Percentiles rank a stretch among this genome's conserved stretches.
phyloP scores from a whole-genome alignment of 2,113 vertebrate species.

The Sylvia atricapilla region DNA sequence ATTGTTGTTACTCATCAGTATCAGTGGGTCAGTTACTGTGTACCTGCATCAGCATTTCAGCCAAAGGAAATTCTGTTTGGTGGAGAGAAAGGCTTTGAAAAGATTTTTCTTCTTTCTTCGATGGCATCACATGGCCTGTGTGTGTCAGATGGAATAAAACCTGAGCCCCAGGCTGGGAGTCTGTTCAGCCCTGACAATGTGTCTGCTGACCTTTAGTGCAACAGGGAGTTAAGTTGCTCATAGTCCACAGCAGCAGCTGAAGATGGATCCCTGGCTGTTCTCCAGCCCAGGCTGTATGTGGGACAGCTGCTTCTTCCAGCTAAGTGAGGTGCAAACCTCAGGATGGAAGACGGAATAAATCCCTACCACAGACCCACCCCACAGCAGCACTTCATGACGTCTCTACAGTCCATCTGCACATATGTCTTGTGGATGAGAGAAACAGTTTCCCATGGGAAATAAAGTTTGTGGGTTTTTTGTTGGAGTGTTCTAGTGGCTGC shows the following conservation, averaged over 20 bases:
- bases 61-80: not conserved
- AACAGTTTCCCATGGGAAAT: not conserved
- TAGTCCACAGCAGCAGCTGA: not conserved
- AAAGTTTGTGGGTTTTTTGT: not conserved
- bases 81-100: not conserved
- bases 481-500: not conserved
- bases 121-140: not conserved
- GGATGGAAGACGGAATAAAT: not conserved
- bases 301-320: not conserved
- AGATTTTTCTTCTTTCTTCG: not conserved
- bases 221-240: not conserved
- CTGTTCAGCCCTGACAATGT: not conserved
- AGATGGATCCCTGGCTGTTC: not conserved
- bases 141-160: not conserved
- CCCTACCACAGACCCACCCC: not conserved
- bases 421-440: not conserved
- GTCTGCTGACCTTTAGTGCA: not conserved
- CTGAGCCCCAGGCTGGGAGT: not conserved
- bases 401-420: not conserved
- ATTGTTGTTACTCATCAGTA: not conserved
- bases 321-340: not conserved
- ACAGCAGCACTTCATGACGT: not conserved
- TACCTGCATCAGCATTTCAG: not conserved
- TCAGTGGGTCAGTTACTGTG: not conserved
- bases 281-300: fast-evolving